A percentile compares a stretch with the other conserved stretches of the same genome.
Conservation (phyloP, 2,113 vertebrate genomes). For the Phalacrocorax pelagicus region DNA sequence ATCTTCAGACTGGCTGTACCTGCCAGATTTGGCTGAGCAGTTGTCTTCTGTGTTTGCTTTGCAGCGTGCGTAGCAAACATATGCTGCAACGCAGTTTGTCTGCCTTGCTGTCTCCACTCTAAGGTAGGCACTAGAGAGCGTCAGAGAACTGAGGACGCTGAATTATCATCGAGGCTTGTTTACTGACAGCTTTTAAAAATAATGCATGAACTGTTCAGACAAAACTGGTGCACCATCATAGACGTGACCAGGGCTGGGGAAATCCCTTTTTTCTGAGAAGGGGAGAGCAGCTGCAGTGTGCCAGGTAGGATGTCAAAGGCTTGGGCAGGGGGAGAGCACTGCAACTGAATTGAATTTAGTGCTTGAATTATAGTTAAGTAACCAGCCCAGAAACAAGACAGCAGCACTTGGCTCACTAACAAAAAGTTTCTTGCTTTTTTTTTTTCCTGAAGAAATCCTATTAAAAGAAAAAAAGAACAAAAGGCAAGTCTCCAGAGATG, state of each 20-base stretch:
- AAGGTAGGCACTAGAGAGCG: slow-evolving; percentile 49
- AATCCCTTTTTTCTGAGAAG: not conserved
- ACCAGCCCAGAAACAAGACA: not conserved
- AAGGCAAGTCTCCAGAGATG: not conserved
- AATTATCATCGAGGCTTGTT: not conserved
- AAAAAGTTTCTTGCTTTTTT: not conserved
- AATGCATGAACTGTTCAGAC: not conserved
- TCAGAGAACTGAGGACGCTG: slow-evolving; percentile 39
- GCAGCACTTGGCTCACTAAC: not conserved
- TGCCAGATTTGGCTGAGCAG: not conserved
- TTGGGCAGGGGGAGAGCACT: accelerated
- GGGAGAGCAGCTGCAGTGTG: not conserved
- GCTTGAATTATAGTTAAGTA: not conserved
- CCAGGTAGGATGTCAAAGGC: not conserved
- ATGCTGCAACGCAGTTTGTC: not conserved
- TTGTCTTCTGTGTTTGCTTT: not conserved
- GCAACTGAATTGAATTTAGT: not conserved
- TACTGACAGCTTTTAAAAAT: slow-evolving; percentile 8
- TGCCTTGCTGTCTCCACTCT: not conserved
- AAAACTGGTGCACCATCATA: not conserved
- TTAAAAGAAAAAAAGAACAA: not conserved
- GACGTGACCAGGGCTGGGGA: not conserved
- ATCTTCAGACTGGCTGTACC: not conserved
- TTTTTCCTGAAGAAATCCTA: not conserved
- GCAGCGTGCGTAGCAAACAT: not conserved